phyloP scores from a whole-genome alignment of 23 tunicate genomes.

The Diplosoma virens region DNA sequence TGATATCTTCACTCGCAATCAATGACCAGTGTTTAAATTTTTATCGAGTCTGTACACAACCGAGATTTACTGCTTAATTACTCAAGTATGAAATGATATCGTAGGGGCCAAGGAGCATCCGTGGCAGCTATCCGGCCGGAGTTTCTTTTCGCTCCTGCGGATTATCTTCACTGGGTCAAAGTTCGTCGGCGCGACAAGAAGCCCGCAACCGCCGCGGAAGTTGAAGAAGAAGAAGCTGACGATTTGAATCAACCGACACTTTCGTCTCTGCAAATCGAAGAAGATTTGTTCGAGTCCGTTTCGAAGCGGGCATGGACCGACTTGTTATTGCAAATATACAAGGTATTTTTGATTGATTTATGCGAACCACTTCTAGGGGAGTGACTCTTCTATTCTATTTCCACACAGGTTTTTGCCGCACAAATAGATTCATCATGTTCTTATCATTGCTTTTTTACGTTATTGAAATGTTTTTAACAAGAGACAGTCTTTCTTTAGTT shows the following conservation, averaged over 20 bases:
- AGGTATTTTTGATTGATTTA: conserved; percentile 55
- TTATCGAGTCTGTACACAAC: no score
- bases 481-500: no score
- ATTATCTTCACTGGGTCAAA: conserved; percentile 87
- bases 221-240: not conserved
- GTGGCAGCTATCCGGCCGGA: conserved; percentile 91
- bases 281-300: conserved; percentile 80
- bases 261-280: conserved; percentile 67
- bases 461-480: no score
- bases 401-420: no score
- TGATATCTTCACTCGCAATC: no score
- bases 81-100: no score
- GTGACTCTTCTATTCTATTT: no score
- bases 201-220: not conserved
- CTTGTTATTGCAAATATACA: conserved; percentile 71
- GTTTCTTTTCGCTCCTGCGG: conserved; percentile 74
- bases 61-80: no score
- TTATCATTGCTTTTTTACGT: no score
- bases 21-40: no score
- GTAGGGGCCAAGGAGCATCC: conserved; percentile 89
- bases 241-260: not conserved
- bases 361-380: no score
- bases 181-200: conserved; percentile 54
- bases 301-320: conserved; percentile 94
- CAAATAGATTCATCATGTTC: no score